Percentiles rank a stretch among this genome's conserved stretches.
These are phyloP conservation scores for Mamestra brassicae DNA, from an alignment of 2,888 invertebrate species.

Conservation along the genomic window DNA sequence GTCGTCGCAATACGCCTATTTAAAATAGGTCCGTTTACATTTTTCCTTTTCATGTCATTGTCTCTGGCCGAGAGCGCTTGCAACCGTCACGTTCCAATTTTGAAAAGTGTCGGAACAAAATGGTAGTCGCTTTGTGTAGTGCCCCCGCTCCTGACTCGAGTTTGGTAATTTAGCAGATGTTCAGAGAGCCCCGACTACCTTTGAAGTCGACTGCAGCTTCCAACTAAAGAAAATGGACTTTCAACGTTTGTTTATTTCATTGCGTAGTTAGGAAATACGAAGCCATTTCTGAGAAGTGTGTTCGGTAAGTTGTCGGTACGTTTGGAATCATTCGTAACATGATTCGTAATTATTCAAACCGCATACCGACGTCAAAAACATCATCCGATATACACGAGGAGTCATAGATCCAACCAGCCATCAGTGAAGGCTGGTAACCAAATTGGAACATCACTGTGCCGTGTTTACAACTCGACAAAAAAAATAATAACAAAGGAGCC, in stretches of 20 bases:
- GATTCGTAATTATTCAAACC: constrained; percentile 88
- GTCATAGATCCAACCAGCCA: constrained; percentile 88
- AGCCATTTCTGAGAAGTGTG: constrained; percentile 64
- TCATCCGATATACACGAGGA: constrained; percentile 81
- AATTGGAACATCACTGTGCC: constrained; percentile 90
- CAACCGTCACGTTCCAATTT: constrained; percentile 91
- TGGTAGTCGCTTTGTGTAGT: constrained; percentile 88
- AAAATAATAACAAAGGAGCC: constrained; percentile 89
- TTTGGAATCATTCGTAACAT: constrained; percentile 75
- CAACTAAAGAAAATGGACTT: constrained; percentile 71
- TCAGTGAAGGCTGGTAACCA: constrained; percentile 85
- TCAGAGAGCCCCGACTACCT: constrained; percentile 74
- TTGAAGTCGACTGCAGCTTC: constrained; percentile 79
- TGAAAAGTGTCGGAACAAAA: constrained; percentile 91
- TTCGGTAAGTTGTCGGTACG: constrained; percentile 67
- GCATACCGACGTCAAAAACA: constrained; percentile 89
- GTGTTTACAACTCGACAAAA: constrained; percentile 91
- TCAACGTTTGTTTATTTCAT: constrained; percentile 65
- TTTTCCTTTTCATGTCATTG: constrained; percentile 91
- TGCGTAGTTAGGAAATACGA: constrained; percentile 53
- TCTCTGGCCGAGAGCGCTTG: constrained; percentile 89
- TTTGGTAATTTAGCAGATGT: constrained; percentile 89
- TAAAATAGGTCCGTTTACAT: constrained; percentile 90
- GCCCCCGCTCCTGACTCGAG: constrained; percentile 80
- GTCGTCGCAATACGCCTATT: constrained; percentile 84